These are phyloP conservation scores for Microctonus aethiopoides DNA, from an alignment of 2,888 invertebrate species.

Conservation along the genomic window DNA sequence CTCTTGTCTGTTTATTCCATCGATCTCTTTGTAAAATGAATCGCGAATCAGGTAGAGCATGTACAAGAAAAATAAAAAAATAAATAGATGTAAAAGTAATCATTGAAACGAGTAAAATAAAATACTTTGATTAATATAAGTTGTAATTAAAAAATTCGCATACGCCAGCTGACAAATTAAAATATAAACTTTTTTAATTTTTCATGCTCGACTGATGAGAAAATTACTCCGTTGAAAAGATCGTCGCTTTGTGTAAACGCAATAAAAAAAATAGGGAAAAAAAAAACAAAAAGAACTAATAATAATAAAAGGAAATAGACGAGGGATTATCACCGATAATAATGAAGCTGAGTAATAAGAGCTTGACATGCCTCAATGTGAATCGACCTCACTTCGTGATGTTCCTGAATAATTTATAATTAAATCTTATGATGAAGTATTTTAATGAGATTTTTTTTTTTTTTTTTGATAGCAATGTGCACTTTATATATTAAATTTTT, in stretches of 20 bases:
- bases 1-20: background rate
- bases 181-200: slow-evolving; percentile 26
- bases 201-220: slow-evolving; percentile 30
- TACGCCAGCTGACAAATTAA: background rate
- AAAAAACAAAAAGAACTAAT: background rate
- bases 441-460: background rate
- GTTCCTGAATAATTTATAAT: slow-evolving; percentile 27
- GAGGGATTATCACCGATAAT: slow-evolving; percentile 26
- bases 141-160: background rate
- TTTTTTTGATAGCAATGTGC: background rate
- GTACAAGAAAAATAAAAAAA: background rate
- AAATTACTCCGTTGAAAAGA: slow-evolving; percentile 27
- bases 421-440: slow-evolving; percentile 22
- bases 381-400: slow-evolving; percentile 4
- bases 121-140: background rate
- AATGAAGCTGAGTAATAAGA: slow-evolving; percentile 26
- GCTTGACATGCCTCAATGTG: slow-evolving; percentile 8
- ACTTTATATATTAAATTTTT: background rate
- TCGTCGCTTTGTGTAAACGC: background rate
- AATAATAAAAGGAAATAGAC: background rate
- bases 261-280: background rate
- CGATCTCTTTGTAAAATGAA: background rate
- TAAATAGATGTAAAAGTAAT: background rate
- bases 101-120: background rate
- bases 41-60: background rate